A percentile compares a stretch with the other conserved stretches of the same genome.
Conservation (phyloP, 2,888 invertebrate species). For the Rhaphigaster nebulosa region DNA sequence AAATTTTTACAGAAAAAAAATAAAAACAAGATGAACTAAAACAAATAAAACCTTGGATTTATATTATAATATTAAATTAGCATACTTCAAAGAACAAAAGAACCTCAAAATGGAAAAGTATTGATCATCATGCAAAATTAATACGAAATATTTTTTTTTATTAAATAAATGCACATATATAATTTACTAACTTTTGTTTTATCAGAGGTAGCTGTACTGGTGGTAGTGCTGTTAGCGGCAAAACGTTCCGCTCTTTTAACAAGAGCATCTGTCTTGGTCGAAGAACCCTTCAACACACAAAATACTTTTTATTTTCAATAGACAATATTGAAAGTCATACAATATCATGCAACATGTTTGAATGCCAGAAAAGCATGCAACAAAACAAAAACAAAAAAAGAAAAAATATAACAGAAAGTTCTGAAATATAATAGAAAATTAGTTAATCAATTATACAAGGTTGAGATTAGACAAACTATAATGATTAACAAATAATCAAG, state of each 20-base stretch:
- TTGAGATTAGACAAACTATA: not conserved
- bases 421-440: not conserved
- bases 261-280: constrained; percentile 43
- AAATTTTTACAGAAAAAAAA: too few species aligned
- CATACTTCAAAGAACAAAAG: too few species aligned
- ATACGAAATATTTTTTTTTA: not conserved
- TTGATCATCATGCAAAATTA: too few species aligned
- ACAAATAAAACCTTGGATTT: too few species aligned
- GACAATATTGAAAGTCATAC: not conserved
- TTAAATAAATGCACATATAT: not conserved
- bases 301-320: not conserved
- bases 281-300: not conserved
- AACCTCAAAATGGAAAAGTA: too few species aligned
- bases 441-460: not conserved
- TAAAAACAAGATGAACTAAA: too few species aligned
- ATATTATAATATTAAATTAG: too few species aligned
- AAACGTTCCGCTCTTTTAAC: constrained; percentile 56
- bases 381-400: not conserved
- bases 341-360: not conserved
- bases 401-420: not conserved
- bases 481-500: too few species aligned
- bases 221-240: constrained; percentile 52
- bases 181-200: constrained; percentile 47
- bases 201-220: constrained; percentile 42
- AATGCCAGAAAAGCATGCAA: not conserved